Conservation (phyloP, 2,113 vertebrate species). For the Sceloporus undulatus region DNA sequence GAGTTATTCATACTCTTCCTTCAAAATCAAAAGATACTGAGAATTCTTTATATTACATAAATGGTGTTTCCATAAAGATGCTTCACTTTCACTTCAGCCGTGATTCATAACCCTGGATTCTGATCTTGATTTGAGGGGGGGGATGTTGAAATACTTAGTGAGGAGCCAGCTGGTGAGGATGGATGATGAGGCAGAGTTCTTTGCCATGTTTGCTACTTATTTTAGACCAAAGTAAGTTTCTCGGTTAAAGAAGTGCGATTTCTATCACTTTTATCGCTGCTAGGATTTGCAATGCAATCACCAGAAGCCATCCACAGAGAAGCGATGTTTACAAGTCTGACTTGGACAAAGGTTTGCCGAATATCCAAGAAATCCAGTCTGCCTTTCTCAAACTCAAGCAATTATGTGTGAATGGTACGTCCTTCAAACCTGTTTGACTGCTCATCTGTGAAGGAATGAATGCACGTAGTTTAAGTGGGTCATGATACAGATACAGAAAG, state of each 20-base stretch:
- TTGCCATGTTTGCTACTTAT: neutral
- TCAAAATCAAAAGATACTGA: neutral
- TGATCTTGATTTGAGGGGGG: neutral
- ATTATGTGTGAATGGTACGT: conserved; percentile 91
- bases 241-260: neutral
- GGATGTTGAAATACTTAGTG: neutral
- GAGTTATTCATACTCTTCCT: neutral
- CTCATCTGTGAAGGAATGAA: too few species aligned
- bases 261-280: conserved; percentile 31
- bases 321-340: conserved; percentile 88
- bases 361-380: conserved; percentile 90
- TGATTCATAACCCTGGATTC: too few species aligned
- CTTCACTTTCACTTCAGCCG: neutral
- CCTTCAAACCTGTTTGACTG: neutral
- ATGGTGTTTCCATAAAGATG: neutral
- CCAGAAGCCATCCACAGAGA: conserved; percentile 92
- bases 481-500: too few species aligned
- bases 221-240: neutral
- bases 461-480: too few species aligned
- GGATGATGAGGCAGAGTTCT: neutral
- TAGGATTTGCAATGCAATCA: conserved; percentile 92
- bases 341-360: conserved; percentile 90
- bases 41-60: neutral
- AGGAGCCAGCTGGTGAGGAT: neutral
- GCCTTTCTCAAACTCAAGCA: conserved; percentile 90